Conservation (phyloP, 2,113 vertebrate species). For the Colossoma macropomum region DNA sequence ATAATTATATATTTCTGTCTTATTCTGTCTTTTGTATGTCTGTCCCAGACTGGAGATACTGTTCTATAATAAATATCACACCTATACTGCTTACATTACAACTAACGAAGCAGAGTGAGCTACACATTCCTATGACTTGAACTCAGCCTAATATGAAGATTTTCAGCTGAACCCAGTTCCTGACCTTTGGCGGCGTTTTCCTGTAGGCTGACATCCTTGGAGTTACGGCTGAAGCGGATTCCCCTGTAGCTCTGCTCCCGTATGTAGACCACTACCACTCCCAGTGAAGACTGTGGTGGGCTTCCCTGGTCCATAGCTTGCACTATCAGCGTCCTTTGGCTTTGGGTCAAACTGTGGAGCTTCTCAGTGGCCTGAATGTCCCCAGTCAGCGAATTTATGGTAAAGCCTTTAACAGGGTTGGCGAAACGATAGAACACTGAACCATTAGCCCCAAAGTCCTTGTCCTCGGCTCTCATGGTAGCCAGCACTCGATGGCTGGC, state of each 20-base stretch:
- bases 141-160: not conserved
- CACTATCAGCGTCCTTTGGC: slow-evolving; percentile 88
- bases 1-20: not conserved
- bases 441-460: slow-evolving; percentile 94
- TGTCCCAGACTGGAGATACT: not conserved
- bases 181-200: slow-evolving; percentile 90
- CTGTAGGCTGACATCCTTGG: slow-evolving; percentile 84
- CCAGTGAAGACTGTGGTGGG: slow-evolving; percentile 88
- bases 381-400: slow-evolving; percentile 92
- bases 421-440: slow-evolving; percentile 94
- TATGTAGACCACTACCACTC: slow-evolving; percentile 89
- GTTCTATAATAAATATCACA: not conserved
- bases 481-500: slow-evolving; percentile 83
- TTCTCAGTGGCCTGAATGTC: slow-evolving; percentile 87
- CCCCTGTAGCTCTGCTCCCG: slow-evolving; percentile 86
- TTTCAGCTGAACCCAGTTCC: slow-evolving; percentile 25
- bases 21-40: not conserved
- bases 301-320: slow-evolving; percentile 94
- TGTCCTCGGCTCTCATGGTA: slow-evolving; percentile 92
- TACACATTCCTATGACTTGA: not conserved
- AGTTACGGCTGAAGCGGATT: slow-evolving; percentile 85
- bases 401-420: slow-evolving; percentile 80
- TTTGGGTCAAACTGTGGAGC: slow-evolving; percentile 76
- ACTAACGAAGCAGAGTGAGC: no score
- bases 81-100: not conserved